Evolutionary conservation across 1,140 invertebrate genomes (phyloP), one percentile per base, ranked within the genome.

Genomic region (Dendroctonus ponderosae): DNA sequence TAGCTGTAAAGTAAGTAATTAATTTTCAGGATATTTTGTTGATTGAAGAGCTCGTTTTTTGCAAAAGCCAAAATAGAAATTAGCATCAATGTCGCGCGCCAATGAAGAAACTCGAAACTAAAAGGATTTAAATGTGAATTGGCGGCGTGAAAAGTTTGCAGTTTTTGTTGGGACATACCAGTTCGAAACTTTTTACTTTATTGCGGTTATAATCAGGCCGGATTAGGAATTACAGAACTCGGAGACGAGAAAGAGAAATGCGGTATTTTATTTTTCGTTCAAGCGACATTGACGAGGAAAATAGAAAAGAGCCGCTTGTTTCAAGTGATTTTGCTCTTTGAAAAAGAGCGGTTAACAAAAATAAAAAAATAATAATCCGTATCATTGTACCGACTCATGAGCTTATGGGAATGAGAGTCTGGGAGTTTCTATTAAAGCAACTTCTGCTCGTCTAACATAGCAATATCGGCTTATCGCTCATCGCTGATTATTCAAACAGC

Each of bases 401-500:
- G 26, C 26, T 26, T 26, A 26, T 26, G 26, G 3, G 26, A 26
- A 26, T 26, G 1, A 26, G 26, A n/a, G n/a, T n/a, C n/a, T n/a
- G 26, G 26, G 3, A 26, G 26, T 26, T 26, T 26, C 26, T 26
- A 26, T 26, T 26, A 26, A 26, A 14, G 46, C 46, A 5, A 14
- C 14, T 48, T 40, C 52, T 38, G 15, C 39, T 54, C 52, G 52
- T 40, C 52, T 54, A 54, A 7, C 40, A 37, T 9, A 39, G 66
- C 67, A 71, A 72, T 71, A 72, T 52, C 67, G 52, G 63, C 63
- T 62, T 59, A 15, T 49, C 42, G n/a, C 57, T 65, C 69, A 65
- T 66, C 73, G 69, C 72, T 77, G 74, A 75, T 77, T 77, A 76
- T 76, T 76, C 74, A 75, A 77, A 76, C 68, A 74, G 59, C 71